A percentile compares a stretch with the other conserved stretches of the same genome.
Conservation (phyloP, 2,113 vertebrate genomes). For the Thalassarche chlororhynchos region DNA sequence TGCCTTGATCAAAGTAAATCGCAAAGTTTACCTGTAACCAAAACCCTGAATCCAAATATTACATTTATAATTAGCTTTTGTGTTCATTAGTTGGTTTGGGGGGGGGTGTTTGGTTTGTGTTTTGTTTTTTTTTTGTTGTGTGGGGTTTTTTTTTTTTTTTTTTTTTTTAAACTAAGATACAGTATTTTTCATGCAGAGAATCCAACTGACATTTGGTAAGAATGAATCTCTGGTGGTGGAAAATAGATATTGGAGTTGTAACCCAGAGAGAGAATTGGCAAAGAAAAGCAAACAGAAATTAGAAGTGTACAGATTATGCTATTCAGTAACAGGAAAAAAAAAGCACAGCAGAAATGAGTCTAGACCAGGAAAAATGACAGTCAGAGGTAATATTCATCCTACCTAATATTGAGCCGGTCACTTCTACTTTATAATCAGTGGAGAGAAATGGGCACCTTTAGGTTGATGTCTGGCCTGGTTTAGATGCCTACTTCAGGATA, state of each 20-base stretch:
- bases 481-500: not conserved
- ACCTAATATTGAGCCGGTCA: not conserved
- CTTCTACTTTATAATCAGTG: not conserved
- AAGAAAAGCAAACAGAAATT: not conserved
- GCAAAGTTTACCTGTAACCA: not conserved
- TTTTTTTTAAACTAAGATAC: not conserved
- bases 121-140: not conserved
- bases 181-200: not conserved
- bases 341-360: not conserved
- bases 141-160: not conserved
- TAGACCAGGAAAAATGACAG: not conserved
- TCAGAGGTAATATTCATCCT: not conserved
- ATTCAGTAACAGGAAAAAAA: not conserved
- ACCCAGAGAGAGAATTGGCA: not conserved
- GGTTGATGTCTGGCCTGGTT: not conserved
- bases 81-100: not conserved
- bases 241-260: not conserved
- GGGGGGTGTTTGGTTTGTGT: not conserved
- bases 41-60: not conserved
- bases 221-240: not conserved
- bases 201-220: not conserved
- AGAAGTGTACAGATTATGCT: not conserved
- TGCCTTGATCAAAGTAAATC: constrained; percentile 2
- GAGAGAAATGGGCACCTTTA: not conserved
- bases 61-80: not conserved